Conservation (phyloP, 2,888 invertebrate genomes). For the Unio pictorum region DNA sequence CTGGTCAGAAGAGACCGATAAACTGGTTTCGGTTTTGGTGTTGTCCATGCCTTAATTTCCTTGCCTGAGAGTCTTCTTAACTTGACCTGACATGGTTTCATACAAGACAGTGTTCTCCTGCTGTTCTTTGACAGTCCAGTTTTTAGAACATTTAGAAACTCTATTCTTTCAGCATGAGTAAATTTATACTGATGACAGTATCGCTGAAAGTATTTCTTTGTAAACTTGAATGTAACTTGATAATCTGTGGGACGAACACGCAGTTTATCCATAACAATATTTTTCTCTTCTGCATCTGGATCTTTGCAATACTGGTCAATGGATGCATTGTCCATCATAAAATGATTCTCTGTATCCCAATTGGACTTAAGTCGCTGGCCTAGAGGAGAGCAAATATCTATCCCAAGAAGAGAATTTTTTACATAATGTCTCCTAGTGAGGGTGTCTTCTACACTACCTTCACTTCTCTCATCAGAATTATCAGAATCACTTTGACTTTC, state of each 20-base stretch:
- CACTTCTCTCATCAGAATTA: conserved; percentile 8
- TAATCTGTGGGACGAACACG: conserved; percentile 40
- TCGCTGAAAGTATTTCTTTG: conserved; percentile 35
- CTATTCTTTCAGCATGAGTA: conserved; percentile 31
- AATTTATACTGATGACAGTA: conserved; percentile 53
- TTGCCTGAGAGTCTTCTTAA: conserved; percentile 28
- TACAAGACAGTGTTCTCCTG: conserved; percentile 16
- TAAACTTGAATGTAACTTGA: conserved; percentile 45
- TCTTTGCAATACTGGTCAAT: conserved; percentile 43
- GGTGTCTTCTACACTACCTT: conserved; percentile 6
- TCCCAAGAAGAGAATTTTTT: conserved; percentile 30
- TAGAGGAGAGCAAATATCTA: conserved; percentile 45
- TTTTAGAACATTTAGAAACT: conserved; percentile 31
- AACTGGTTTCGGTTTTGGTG: conserved; percentile 15
- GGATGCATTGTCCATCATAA: conserved; percentile 34
- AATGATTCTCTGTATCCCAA: conserved; percentile 36
- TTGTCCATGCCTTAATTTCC: conserved; percentile 43
- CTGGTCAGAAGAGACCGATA: background rate
- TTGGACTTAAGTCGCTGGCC: conserved; percentile 54
- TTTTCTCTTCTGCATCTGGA: conserved; percentile 14
- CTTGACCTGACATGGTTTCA: conserved; percentile 34
- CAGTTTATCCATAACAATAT: conserved; percentile 38
- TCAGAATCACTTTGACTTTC: conserved; percentile 14
- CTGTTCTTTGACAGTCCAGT: conserved; percentile 40
- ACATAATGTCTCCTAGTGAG: conserved; percentile 10